phyloP scores from a whole-genome alignment of 2,113 vertebrate species.

The Ancistrus triradiatus region DNA sequence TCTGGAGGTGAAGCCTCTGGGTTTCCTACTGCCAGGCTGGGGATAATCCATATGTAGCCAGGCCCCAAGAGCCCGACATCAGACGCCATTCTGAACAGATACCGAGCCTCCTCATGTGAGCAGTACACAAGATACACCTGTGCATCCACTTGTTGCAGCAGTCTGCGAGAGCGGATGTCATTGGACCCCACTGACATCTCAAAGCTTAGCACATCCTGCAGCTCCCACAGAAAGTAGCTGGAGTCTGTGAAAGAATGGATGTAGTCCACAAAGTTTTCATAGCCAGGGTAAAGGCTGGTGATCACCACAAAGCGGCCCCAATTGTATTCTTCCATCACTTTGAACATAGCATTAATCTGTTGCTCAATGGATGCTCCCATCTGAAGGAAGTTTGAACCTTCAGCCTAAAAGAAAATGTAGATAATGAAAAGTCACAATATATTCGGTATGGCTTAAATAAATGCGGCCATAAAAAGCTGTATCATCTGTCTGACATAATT shows the following conservation, averaged over 20 bases:
- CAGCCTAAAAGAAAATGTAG: conserved; percentile 71
- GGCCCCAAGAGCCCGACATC: conserved; percentile 87
- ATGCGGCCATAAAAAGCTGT: too few species aligned
- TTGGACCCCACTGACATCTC: conserved; percentile 86
- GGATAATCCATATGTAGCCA: conserved; percentile 90
- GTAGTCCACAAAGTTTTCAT: conserved; percentile 85
- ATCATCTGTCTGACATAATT: too few species aligned
- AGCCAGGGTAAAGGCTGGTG: conserved; percentile 90
- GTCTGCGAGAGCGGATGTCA: conserved; percentile 71
- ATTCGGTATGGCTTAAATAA: too few species aligned
- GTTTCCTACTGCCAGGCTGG: conserved; percentile 85
- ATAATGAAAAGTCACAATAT: too few species aligned
- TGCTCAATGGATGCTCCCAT: conserved; percentile 94
- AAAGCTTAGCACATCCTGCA: conserved; percentile 85
- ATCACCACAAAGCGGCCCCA: conserved; percentile 91
- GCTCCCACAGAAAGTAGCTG: conserved; percentile 87
- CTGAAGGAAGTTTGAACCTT: conserved; percentile 89
- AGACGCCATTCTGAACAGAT: conserved; percentile 81
- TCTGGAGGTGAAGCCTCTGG: conserved; percentile 77
- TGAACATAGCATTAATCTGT: conserved; percentile 93
- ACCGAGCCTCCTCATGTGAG: conserved; percentile 87
- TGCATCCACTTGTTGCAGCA: conserved; percentile 89
- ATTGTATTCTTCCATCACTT: conserved; percentile 96
- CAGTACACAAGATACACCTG: conserved; percentile 90
- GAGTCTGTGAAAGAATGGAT: conserved; percentile 86